Evolutionary conservation across 1,140 invertebrate species (phyloP), one percentile per base, ranked within the genome.

Genomic region (Paramacrobiotus metropolitanus): DNA sequence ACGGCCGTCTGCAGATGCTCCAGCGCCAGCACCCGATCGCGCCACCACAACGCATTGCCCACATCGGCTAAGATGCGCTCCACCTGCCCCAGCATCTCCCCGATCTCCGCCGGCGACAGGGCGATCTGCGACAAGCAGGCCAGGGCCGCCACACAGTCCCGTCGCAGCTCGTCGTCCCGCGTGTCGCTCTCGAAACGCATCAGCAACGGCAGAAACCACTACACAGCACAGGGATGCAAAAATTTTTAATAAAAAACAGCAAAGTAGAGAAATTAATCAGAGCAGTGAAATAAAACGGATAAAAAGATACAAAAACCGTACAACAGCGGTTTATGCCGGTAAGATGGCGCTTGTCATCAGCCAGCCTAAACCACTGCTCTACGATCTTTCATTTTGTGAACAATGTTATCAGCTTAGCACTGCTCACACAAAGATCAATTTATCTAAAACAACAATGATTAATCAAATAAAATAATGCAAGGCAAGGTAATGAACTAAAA

Each of bases 1-100:
- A 72, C 69, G 62, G 69, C 67, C 24, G 68, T 67, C 64, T 73
- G 72, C 24, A 72, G 65, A 63, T 69, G 73, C 21, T 65, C 64
- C 4, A 73, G 64, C 30, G 72, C 66, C 21, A 67, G 67, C n/a
- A 67, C 65, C 15, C 71, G 62, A 21, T 70, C 71, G 63, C 70
- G 70, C 72, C 72, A 73, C 1, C 69, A 71, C 59, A 66, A 40
- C 59, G 70, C 59, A 1, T 66, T 65, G 28, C 67, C 28, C 30
- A 69, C 65, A 69, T 72, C 62, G n/a, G 15, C 48, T 4, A 55
- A 15, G 24, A 55, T 28, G 28, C 4, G 15, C 48, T 55, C 48
- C 48, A 55, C 24, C 48, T 55, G 48, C 15, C 15, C 28, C 15
- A 55, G 24, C 48, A 55, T 55, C 24, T 15, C 15, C 20, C 21